phyloP scores from a whole-genome alignment of 1,140 invertebrate species.

The Wiebesia pumilae region DNA sequence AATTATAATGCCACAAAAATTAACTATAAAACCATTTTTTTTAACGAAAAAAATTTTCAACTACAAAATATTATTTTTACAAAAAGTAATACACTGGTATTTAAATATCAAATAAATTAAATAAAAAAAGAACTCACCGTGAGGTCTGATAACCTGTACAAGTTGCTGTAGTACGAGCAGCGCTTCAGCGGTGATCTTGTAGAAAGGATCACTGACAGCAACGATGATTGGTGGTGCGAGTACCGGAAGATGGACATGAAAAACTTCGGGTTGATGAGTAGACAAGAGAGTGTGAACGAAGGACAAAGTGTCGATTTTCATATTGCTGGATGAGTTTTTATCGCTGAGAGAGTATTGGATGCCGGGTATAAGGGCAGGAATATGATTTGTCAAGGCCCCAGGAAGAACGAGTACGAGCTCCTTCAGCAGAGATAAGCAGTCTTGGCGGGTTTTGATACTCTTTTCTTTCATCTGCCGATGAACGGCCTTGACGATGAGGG shows the following conservation, averaged over 20 bases:
- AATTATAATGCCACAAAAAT: not conserved
- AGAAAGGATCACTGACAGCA: constrained; percentile 95
- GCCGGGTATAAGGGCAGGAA: constrained; percentile 90
- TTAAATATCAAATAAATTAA: no score
- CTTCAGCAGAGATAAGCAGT: constrained; percentile 92
- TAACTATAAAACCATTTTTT: not conserved
- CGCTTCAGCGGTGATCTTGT: constrained; percentile 98
- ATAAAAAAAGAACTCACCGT: constrained; percentile 76
- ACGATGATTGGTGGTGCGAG: constrained; percentile 92
- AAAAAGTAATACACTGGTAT: no score
- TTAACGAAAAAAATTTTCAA: no score
- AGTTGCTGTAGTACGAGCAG: constrained; percentile 94
- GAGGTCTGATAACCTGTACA: constrained; percentile 94
- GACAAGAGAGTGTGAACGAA: constrained; percentile 92
- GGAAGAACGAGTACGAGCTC: constrained; percentile 93
- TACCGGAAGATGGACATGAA: constrained; percentile 85
- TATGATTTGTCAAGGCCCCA: constrained; percentile 89
- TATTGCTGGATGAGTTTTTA: constrained; percentile 96
- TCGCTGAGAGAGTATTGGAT: constrained; percentile 94
- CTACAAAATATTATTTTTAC: no score
- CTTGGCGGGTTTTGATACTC: constrained; percentile 93
- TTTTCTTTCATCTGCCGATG: constrained; percentile 94
- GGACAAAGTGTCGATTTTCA: constrained; percentile 97
- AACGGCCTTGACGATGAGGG: constrained; percentile 89
- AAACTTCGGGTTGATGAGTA: constrained; percentile 85